These are phyloP conservation scores for Melanogrammus aeglefinus DNA, from an alignment of 2,797 vertebrate species.

Conservation along the genomic window DNA sequence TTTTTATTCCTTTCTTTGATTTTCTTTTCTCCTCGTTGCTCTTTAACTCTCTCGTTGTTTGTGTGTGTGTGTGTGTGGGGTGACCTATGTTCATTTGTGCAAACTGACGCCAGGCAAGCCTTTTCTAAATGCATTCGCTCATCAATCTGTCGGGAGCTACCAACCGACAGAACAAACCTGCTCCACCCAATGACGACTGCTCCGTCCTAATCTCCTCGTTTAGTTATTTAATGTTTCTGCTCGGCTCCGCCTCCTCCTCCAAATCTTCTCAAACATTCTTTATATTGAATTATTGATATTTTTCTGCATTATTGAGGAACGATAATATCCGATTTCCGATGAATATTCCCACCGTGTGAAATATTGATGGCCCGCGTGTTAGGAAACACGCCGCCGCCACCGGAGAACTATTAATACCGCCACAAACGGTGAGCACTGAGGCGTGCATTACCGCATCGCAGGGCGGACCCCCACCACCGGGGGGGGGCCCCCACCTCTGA, in stretches of 20 bases:
- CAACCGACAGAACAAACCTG: too few species aligned
- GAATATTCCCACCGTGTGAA: conserved; percentile 76
- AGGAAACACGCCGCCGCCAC: conserved; percentile 48
- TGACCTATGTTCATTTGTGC: too few species aligned
- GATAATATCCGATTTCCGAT: conserved; percentile 78
- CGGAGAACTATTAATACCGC: conserved; percentile 63
- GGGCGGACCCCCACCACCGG: conserved; percentile 11
- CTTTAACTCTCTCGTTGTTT: too few species aligned
- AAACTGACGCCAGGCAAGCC: too few species aligned
- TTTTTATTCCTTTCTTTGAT: too few species aligned
- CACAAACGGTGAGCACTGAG: conserved; percentile 60
- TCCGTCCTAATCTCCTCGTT: conserved; percentile 25
- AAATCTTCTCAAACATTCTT: conserved; percentile 61
- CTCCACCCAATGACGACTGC: too few species aligned
- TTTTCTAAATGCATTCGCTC: too few species aligned
- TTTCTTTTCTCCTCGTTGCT: too few species aligned
- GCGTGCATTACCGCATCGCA: conserved; percentile 21
- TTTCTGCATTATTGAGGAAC: conserved; percentile 72
- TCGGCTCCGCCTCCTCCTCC: conserved; percentile 34
- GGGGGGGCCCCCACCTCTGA: conserved; percentile 34
- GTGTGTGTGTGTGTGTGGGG: too few species aligned
- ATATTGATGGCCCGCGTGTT: conserved; percentile 69
- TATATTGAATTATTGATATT: conserved; percentile 75
- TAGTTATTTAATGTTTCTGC: conserved; percentile 36
- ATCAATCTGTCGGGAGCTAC: too few species aligned